A percentile compares a stretch with the other conserved stretches of the same genome.
Conservation (phyloP, 2,113 vertebrate species). For the Amblyornis subalaris region DNA sequence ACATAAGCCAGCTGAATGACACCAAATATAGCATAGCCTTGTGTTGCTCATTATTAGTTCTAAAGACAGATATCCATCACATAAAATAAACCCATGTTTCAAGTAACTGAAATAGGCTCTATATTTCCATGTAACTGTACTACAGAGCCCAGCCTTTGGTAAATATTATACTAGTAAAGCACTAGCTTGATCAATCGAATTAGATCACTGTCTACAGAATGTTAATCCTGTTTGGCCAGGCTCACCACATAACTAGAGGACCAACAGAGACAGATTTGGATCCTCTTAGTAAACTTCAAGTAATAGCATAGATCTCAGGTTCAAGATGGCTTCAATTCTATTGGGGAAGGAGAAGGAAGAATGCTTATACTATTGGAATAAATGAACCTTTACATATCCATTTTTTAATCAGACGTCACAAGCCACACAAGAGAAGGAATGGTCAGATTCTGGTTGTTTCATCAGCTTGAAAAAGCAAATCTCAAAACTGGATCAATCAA, state of each 20-base stretch:
- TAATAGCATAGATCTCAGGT: background rate
- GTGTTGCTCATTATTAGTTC: background rate
- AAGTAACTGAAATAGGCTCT: background rate
- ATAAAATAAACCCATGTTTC: background rate
- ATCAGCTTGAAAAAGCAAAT: background rate
- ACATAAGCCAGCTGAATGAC: background rate
- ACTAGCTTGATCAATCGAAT: background rate
- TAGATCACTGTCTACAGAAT: background rate
- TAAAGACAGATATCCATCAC: background rate
- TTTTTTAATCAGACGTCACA: background rate
- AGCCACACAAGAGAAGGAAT: background rate
- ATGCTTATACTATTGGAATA: background rate
- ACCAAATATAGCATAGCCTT: background rate
- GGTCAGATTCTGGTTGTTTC: background rate
- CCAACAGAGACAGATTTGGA: rapidly evolving
- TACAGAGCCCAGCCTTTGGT: background rate
- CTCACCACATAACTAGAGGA: background rate
- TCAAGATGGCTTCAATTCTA: background rate
- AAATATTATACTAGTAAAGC: background rate
- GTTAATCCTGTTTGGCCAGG: background rate
- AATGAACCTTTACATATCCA: background rate
- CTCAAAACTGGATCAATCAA: background rate
- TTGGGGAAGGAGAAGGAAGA: background rate
- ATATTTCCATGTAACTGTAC: background rate
- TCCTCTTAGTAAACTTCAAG: background rate